Percentiles rank a stretch among this genome's conserved stretches.
Evolutionary conservation across 2,797 vertebrate genomes (phyloP).

Genomic region (Iguana delicatissima): DNA sequence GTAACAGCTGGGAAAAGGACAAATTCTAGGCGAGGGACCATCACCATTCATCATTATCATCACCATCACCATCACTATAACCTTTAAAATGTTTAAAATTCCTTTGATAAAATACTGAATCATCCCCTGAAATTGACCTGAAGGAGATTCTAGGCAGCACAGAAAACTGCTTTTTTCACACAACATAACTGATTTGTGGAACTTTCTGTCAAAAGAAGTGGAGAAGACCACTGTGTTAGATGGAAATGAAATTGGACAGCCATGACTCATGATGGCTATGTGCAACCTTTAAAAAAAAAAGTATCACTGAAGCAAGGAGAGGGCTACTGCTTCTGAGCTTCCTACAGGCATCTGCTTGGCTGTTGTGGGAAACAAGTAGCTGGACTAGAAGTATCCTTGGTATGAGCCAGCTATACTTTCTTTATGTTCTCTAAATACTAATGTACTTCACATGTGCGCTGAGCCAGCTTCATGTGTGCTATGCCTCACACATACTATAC

Average conservation of each 20-base stretch:
- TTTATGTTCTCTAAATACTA: neutral
- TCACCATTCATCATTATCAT: neutral
- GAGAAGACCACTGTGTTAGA: neutral
- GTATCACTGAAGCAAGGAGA: neutral
- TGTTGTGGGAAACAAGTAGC: neutral
- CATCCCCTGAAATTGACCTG: neutral
- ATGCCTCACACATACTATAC: constrained; percentile 14
- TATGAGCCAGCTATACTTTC: neutral
- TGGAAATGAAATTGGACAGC: neutral
- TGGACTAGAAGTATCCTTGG: neutral
- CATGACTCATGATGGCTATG: neutral
- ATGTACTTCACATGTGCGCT: constrained; percentile 21
- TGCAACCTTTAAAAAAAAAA: neutral
- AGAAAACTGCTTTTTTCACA: neutral
- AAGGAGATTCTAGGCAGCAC: neutral
- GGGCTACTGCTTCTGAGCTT: neutral
- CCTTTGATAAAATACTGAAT: neutral
- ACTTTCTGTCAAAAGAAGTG: neutral
- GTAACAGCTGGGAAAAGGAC: neutral
- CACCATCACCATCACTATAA: neutral
- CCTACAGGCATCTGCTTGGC: neutral
- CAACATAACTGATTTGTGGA: neutral
- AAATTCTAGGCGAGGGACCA: neutral
- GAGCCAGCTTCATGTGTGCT: constrained; percentile 38
- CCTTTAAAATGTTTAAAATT: neutral